Conservation (phyloP, 64 coral and sea anemone genomes). For the Stichodactyla helianthus region DNA sequence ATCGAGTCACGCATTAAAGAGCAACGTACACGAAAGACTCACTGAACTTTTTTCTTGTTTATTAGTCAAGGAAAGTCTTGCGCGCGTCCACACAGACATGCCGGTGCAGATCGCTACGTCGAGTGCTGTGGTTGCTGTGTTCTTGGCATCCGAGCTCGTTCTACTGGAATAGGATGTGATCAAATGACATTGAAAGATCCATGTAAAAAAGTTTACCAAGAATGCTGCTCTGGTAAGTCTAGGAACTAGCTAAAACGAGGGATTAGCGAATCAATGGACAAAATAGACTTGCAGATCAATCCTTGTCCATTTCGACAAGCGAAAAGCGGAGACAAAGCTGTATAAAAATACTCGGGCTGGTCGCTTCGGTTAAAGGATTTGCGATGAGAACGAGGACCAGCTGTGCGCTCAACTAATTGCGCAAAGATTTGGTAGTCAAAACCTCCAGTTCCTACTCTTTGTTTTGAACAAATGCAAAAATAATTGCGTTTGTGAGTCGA, state of each 20-base stretch:
- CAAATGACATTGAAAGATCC: not conserved
- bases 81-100: not conserved
- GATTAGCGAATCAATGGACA: not conserved
- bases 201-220: not conserved
- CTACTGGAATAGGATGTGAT: not conserved
- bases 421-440: too few species aligned
- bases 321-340: too few species aligned
- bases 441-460: too few species aligned
- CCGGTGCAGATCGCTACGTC: conserved; percentile 37
- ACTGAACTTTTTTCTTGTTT: not conserved
- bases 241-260: not conserved
- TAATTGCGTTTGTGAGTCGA: too few species aligned
- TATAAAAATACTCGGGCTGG: too few species aligned
- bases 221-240: conserved; percentile 52
- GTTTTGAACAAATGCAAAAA: too few species aligned
- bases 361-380: too few species aligned
- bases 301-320: too few species aligned
- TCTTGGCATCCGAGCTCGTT: conserved; percentile 32
- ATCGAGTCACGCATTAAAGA: too few species aligned
- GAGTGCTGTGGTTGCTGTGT: conserved; percentile 57
- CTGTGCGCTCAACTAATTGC: too few species aligned
- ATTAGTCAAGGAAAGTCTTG: conserved; percentile 41
- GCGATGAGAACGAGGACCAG: too few species aligned
- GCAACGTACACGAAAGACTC: not conserved
- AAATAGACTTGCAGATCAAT: not conserved